phyloP scores from a whole-genome alignment of 2,797 vertebrate species.

The Danio tinwini region DNA sequence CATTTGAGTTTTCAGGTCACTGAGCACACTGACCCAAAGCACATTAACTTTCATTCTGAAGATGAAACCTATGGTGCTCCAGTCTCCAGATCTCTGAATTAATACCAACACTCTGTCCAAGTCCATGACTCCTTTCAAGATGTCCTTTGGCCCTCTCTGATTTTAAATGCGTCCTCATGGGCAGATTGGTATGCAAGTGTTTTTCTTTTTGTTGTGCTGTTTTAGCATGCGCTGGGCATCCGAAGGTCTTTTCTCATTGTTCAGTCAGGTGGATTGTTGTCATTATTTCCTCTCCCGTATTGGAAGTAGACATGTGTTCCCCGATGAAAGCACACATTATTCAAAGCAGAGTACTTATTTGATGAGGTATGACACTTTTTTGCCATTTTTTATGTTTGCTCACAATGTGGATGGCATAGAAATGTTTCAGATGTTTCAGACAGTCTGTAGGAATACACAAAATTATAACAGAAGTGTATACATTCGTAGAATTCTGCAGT shows the following conservation, averaged over 20 bases:
- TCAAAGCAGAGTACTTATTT: constrained; percentile 42
- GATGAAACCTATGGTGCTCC: constrained; percentile 8
- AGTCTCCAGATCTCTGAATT: constrained; percentile 29
- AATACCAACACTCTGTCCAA: constrained; percentile 27
- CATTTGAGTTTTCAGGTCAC: constrained; percentile 25
- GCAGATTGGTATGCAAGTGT: constrained; percentile 21
- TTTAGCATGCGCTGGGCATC: constrained; percentile 28
- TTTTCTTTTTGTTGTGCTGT: constrained; percentile 26
- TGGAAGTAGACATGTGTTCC: constrained; percentile 12
- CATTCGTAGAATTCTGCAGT: background rate
- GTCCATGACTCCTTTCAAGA: constrained; percentile 27
- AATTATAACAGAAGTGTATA: background rate
- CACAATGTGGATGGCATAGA: constrained; percentile 13
- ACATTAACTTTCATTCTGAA: constrained; percentile 26
- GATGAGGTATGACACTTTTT: constrained; percentile 33
- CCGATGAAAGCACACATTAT: constrained; percentile 32
- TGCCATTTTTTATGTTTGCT: constrained; percentile 36
- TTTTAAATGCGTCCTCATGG: constrained; percentile 22
- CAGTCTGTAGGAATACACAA: background rate
- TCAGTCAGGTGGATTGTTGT: constrained; percentile 39
- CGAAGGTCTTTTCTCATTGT: constrained; percentile 26
- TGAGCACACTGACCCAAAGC: constrained; percentile 33
- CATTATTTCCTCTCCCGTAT: constrained; percentile 15
- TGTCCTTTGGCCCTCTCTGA: background rate
- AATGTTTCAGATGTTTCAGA: constrained; percentile 5